phyloP scores from a whole-genome alignment of 2,888 invertebrate genomes.

The Drosophila melanosoma region DNA sequence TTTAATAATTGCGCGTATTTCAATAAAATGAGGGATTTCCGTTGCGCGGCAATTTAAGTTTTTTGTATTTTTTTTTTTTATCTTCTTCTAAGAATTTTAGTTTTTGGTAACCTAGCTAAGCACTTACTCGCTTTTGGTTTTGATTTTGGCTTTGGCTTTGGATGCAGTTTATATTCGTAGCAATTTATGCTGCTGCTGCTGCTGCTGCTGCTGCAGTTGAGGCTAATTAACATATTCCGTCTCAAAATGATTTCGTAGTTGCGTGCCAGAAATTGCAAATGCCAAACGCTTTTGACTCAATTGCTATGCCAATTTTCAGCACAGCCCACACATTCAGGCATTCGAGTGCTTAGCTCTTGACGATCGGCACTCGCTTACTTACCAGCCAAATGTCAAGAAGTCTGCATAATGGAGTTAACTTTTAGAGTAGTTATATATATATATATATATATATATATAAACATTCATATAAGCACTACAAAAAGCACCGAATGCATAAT shows the following conservation, averaged over 20 bases:
- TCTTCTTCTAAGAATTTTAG: conserved; percentile 59
- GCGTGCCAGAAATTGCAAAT: conserved; percentile 79
- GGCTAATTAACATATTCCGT: conserved; percentile 77
- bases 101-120: conserved; percentile 31
- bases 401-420: conserved; percentile 46
- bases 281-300: conserved; percentile 74
- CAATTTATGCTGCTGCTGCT: not conserved
- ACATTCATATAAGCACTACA: conserved; percentile 28
- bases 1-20: conserved; percentile 78
- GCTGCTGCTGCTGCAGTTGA: conserved; percentile 41
- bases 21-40: conserved; percentile 76
- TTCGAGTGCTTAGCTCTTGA: conserved; percentile 12
- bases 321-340: conserved; percentile 39
- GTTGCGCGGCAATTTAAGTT: conserved; percentile 63
- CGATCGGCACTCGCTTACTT: conserved; percentile 13
- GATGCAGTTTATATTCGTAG: conserved; percentile 28
- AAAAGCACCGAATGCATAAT: conserved; percentile 64
- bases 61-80: not conserved
- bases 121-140: conserved; percentile 23
- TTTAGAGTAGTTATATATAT: conserved; percentile 23
- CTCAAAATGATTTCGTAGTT: conserved; percentile 65
- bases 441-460: conserved; percentile 2
- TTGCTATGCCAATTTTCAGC: conserved; percentile 64
- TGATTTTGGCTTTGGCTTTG: conserved; percentile 17
- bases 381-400: conserved; percentile 71